phyloP scores from a whole-genome alignment of 2,888 invertebrate genomes.

The Lydus trimaculatus region DNA sequence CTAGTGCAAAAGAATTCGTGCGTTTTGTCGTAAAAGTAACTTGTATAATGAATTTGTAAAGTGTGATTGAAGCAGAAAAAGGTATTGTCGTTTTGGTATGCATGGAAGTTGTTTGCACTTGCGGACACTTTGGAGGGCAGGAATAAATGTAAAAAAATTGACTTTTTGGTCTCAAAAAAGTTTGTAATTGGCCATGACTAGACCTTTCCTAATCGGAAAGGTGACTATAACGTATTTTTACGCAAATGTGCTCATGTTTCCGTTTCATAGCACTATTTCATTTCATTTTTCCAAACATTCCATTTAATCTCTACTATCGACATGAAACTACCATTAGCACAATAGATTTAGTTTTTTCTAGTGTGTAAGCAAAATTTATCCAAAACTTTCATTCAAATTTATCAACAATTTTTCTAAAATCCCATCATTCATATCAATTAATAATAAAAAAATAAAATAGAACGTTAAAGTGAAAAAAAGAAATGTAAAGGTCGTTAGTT shows the following conservation, averaged over 20 bases:
- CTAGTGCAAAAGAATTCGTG: too few relatives aligned
- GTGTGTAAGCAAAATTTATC: neutral
- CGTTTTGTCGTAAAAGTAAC: too few relatives aligned
- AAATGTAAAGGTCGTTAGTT: slow-evolving; percentile 31
- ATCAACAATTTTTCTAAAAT: neutral
- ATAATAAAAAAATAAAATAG: neutral
- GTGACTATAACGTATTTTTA: too few relatives aligned
- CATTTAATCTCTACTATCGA: neutral
- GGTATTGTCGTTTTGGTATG: too few relatives aligned
- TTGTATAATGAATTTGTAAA: too few relatives aligned
- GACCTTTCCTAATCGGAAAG: too few relatives aligned
- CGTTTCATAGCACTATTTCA: neutral
- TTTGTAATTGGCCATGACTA: too few relatives aligned
- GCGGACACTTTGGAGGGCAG: too few relatives aligned
- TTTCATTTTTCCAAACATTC: neutral
- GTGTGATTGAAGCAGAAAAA: too few relatives aligned
- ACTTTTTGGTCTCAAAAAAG: too few relatives aligned
- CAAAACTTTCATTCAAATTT: neutral
- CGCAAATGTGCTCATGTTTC: neutral
- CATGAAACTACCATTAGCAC: neutral
- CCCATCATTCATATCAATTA: neutral
- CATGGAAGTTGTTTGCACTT: too few relatives aligned
- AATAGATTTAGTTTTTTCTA: neutral
- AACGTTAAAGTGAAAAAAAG: neutral
- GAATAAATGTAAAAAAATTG: too few relatives aligned